Base-by-base conservation (phyloP, 2,888 invertebrate species). In the Eristalis intricaria region DNA sequence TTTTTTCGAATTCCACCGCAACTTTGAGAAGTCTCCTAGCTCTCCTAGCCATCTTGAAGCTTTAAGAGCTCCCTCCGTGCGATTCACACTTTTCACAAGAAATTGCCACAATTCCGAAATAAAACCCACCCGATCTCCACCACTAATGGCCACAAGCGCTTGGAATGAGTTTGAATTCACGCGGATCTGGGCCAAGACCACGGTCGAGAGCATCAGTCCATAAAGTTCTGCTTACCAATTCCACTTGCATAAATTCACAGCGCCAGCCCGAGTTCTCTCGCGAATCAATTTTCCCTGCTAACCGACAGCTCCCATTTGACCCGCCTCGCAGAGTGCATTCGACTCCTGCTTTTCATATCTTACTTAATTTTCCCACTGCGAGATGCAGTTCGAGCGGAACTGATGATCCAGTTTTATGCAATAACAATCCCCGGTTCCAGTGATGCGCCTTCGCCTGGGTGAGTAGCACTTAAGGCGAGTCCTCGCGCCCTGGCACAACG, bases 341-440 rank as follows among this genome's bases (percentile, higher is more conserved):
- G 63, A 23, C 35, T 61, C 32, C 70, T 40, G 60, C n/a, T 71
- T 76, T 65, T 77, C 69, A 69, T 69, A 77, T 85, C 82, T 78
- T 64, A 82, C 82, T 86, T 43, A 77, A 77, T 84, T 68, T 81
- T 73, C 50, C 76, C 35, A 10, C 71, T 79, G 61, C 8, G 50
- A 43, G 80, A 64, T 73, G 29, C 76, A 64, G 5, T 22, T 68
- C 69, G 22, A 65, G 60, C 22, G 13, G 64, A 82, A 38, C 70
- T 69, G 74, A 79, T 75, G 86, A 79, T 79, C 86, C 83, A 87
- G 86, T 87, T 87, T 71, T 63, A 63, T 75, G 66, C 75, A 79
- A 66, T 58, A 86, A 87, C 58, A 83, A 83, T 83, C 10, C 19
- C 61, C 50, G 23, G 38, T 50, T 68, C 35, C n/a, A 43, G 32